phyloP scores from a whole-genome alignment of 64 coral and sea anemone species.

The Dendrophyllia cribrosa region DNA sequence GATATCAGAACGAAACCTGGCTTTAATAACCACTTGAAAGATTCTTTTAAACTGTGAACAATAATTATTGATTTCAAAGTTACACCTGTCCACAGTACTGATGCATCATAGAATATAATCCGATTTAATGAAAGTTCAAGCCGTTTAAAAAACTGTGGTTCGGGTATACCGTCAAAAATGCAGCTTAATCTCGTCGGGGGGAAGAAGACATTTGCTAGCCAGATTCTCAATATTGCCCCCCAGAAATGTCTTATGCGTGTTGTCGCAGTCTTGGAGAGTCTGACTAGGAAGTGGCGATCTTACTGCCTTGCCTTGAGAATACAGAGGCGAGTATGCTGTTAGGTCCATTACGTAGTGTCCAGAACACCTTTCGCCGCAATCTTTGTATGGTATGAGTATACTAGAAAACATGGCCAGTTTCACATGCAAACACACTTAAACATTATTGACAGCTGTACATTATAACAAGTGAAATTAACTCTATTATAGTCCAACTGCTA shows the following conservation, averaged over 20 bases:
- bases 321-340: constrained; percentile 7
- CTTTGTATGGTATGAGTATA: no score
- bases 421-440: no score
- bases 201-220: no score
- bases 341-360: constrained; percentile 42
- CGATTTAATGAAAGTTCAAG: background rate
- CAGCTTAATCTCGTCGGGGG: constrained; percentile 5
- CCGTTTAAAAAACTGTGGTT: background rate
- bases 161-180: background rate
- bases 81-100: no score
- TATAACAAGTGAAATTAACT: no score
- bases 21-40: background rate
- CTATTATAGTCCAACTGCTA: no score
- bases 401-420: no score
- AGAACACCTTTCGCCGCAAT: constrained; percentile 18
- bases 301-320: constrained; percentile 50
- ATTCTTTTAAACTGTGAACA: background rate
- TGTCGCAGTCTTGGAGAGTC: constrained; percentile 32
- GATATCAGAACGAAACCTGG: background rate
- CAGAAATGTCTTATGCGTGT: constrained; percentile 17
- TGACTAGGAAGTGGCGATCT: constrained; percentile 32
- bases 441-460: no score
- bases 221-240: constrained; percentile 18
- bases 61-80: background rate
- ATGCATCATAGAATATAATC: no score